Conservation (phyloP, 2,888 invertebrate genomes). For the Patella caerulea region DNA sequence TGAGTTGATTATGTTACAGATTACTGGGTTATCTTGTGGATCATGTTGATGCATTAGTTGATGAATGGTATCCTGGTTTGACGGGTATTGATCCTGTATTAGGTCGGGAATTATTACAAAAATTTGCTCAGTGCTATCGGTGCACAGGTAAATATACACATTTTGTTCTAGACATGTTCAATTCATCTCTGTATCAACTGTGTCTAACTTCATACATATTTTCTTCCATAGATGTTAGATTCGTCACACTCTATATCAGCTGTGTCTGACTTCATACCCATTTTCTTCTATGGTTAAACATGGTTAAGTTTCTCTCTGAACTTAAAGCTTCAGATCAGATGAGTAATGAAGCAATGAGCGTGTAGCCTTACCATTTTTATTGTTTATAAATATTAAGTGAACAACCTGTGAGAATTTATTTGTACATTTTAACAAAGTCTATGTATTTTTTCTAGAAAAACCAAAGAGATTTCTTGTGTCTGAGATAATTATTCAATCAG, state of each 20-base stretch:
- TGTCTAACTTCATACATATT: too few relatives aligned
- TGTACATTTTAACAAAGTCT: too few relatives aligned
- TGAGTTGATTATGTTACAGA: constrained; percentile 36
- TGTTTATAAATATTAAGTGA: too few relatives aligned
- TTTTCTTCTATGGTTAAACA: too few relatives aligned
- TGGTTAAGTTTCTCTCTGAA: too few relatives aligned
- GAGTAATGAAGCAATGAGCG: too few relatives aligned
- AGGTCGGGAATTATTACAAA: constrained; percentile 60
- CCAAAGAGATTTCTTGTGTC: constrained; percentile 52
- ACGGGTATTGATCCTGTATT: constrained; percentile 57
- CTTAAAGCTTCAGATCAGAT: too few relatives aligned
- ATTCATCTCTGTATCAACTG: neutral
- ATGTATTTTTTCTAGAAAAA: neutral
- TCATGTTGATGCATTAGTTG: constrained; percentile 63
- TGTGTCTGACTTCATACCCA: too few relatives aligned
- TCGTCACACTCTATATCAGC: neutral
- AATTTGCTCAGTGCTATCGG: constrained; percentile 53
- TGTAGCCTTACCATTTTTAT: too few relatives aligned
- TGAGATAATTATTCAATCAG: constrained; percentile 51
- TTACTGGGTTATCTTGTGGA: constrained; percentile 64
- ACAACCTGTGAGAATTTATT: too few relatives aligned
- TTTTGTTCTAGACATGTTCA: neutral
- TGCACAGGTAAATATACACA: constrained; percentile 48
- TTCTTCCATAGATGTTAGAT: too few relatives aligned
- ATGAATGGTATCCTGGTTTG: constrained; percentile 70